Evolutionary conservation across 1,140 invertebrate genomes (phyloP), one percentile per base, ranked within the genome.

Genomic region (Macrobrachium nipponense): DNA sequence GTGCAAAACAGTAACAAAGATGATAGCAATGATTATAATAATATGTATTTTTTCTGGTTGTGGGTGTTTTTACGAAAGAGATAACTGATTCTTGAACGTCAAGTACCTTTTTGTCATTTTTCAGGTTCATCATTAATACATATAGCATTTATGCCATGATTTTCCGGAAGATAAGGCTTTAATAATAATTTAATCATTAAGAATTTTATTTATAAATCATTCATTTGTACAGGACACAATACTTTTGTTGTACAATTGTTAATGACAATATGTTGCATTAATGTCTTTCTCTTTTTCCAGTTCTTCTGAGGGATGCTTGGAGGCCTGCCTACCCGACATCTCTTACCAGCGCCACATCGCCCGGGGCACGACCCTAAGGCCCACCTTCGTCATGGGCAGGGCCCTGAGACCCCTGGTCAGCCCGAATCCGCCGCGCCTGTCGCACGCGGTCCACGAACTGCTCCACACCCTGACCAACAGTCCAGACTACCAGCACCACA

Each of bases 281-380:
- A 36, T 15, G 18, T 36, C 23, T 15, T 8, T 43, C 59, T 72
- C 20, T 58, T 36, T 61, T 66, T 59, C 5, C 84, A 86, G 84
- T 18, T 77, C 61, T 14, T 58, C 66, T 5, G 84, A 86, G 43
- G 84, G 84, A 18, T 86, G 84, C 23, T 78, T 86, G n/a, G 84
- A 86, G 43, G 84, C 84, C 43, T 86, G 77, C 68, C 84, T 85
- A 12, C 83, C 84, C 3, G 84, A 86, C 27, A 86, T 86, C 59
- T 86, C 77, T 0, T 80, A 86, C 77, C 84, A 85, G 66, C 62
- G 83, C 11, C 83, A 85, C 84, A 72, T 86, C 10, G 84, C 84
- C 27, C 77, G 84, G n/a, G 84, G 84, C 14, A 80, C 84, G 23
- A 51, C 36, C 77, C 64, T 80, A 6, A 18, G 84, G 3, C 84